A percentile compares a stretch with the other conserved stretches of the same genome.
Evolutionary conservation across 2,113 vertebrate genomes (phyloP).

Genomic region (Phyllostomus hastatus): DNA sequence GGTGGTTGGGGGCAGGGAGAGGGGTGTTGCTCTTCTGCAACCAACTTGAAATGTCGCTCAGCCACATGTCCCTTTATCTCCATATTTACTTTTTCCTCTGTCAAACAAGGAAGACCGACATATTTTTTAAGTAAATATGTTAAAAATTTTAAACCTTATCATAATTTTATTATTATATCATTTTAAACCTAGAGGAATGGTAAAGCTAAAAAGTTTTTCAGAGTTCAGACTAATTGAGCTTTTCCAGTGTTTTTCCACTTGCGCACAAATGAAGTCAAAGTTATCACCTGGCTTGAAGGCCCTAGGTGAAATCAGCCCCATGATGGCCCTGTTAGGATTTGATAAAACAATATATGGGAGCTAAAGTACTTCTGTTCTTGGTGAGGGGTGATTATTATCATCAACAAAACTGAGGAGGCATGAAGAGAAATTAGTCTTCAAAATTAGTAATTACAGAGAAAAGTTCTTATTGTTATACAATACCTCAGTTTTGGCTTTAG

Average conservation of each 20-base stretch:
- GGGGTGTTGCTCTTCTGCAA: neutral
- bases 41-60: neutral
- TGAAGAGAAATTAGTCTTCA: constrained; percentile 19
- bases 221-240: neutral
- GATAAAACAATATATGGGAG: neutral
- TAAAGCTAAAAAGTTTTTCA: neutral
- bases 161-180: neutral
- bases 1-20: fast-evolving
- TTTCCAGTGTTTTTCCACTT: neutral
- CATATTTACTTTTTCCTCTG: neutral
- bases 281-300: neutral
- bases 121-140: neutral
- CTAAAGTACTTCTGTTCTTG: neutral
- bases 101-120: neutral
- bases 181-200: neutral
- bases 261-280: neutral
- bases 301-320: neutral
- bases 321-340: neutral
- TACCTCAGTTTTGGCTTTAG: neutral
- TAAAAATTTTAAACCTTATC: neutral
- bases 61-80: neutral
- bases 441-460: constrained; percentile 16
- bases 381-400: neutral
- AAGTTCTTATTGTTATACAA: neutral
- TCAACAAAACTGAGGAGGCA: neutral